Evolutionary conservation across 2,888 invertebrate genomes (phyloP).

Genomic region (Chamaedrilus cognettii): DNA sequence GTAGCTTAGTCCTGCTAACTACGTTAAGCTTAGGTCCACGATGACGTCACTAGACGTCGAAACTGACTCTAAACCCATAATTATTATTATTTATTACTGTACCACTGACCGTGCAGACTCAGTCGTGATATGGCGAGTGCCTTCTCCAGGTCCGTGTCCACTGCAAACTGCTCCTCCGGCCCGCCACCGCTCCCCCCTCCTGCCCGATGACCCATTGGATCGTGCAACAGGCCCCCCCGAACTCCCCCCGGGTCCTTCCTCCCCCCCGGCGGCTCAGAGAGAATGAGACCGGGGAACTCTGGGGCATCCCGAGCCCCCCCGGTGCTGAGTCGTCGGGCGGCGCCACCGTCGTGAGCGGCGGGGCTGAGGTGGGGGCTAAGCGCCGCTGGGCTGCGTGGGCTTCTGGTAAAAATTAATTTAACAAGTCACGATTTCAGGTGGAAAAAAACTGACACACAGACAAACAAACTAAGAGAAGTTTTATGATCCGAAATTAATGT

Average conservation of each 20-base stretch:
- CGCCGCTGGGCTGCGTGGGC: conserved; percentile 24
- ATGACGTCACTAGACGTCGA: too few species aligned
- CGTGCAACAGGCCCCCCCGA: too few species aligned
- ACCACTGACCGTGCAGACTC: conserved; percentile 25
- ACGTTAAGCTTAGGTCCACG: too few species aligned
- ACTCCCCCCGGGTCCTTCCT: conserved; percentile 22
- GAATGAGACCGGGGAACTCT: conserved; percentile 11
- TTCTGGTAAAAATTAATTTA: conserved; percentile 12
- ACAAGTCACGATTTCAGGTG: background rate
- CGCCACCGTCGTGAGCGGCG: background rate
- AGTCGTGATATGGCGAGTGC: conserved; percentile 33
- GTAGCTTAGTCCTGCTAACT: too few species aligned
- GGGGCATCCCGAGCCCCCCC: conserved; percentile 1
- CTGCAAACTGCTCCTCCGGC: conserved; percentile 1
- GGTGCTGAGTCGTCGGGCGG: background rate
- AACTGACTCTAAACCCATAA: too few species aligned
- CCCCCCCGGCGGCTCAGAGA: conserved; percentile 17
- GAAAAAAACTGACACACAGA: background rate
- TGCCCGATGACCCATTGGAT: too few species aligned
- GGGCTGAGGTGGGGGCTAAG: conserved; percentile 18
- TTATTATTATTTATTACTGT: too few species aligned
- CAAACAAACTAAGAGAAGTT: background rate
- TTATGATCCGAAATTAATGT: background rate
- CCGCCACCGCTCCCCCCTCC: background rate
- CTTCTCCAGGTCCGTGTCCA: conserved; percentile 33